Base-by-base conservation (phyloP, 1,140 invertebrate species). In the Globodera ellingtonae region DNA sequence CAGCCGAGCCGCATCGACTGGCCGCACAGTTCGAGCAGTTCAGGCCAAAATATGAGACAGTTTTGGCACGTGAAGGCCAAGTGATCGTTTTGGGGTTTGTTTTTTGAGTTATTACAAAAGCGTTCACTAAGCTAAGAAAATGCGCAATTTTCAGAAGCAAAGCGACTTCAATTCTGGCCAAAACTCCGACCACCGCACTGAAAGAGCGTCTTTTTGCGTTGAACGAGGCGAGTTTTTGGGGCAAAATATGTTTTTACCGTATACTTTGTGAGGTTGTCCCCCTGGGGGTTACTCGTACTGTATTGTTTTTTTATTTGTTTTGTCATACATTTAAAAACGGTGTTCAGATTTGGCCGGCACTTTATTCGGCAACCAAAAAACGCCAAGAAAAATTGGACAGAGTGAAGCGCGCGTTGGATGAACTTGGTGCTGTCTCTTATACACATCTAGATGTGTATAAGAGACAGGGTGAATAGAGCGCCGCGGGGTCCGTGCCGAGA, bases 371-470 rank as follows among this genome's bases (percentile, higher is more conserved):
- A 13, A 10, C 24, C 67, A 70, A 70, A 47, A 47, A 70, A 21
- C 67, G 67, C 6, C 67, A 70, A 70, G 67, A 70, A 47, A 70
- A 70, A 18, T 70, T 70, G 67, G 67, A 70, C 35, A 9, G 67
- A 10, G 67, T 47, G 46, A 70, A 44, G 46, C 67, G 67, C 13
- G 67, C 67, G 18, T 15, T 44, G 67, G 67, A 70, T 21, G 67
- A 47, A 70, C 67, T 70, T 35, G n/a, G n/a, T n/a, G n/a, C n/a
- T n/a, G n/a, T n/a, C n/a, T n/a, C n/a, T n/a, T n/a, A n/a, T n/a
- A n/a, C n/a, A n/a, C n/a, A n/a, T n/a, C n/a, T n/a, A n/a, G n/a
- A n/a, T n/a, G n/a, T n/a, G n/a, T n/a, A n/a, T n/a, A n/a, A n/a
- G n/a, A n/a, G n/a, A n/a, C n/a, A n/a, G n/a, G n/a, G 35, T 35